A percentile compares a stretch with the other conserved stretches of the same genome.
Conservation (phyloP, 2,797 vertebrate genomes). For the Arctocebus calabarensis region DNA sequence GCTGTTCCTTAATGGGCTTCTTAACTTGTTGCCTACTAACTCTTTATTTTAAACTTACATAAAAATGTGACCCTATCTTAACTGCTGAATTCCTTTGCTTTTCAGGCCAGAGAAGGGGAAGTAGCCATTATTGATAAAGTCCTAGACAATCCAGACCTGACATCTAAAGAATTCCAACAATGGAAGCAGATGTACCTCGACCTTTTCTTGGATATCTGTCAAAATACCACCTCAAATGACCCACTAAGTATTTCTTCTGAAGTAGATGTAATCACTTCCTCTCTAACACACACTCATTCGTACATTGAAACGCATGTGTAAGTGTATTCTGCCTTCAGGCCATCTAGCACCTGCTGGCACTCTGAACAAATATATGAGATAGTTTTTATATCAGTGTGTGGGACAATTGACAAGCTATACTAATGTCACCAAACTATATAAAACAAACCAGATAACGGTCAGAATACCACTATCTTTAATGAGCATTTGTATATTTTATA, state of each 20-base stretch:
- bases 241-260: conserved; percentile 89
- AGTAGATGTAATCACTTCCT: conserved; percentile 91
- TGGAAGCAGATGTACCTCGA: conserved; percentile 98
- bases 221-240: conserved; percentile 87
- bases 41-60: conserved; percentile 52
- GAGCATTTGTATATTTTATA: conserved; percentile 90
- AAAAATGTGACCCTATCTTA: conserved; percentile 3
- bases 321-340: conserved; percentile 81
- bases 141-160: conserved; percentile 96
- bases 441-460: conserved; percentile 84
- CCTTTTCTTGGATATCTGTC: conserved; percentile 93
- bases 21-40: conserved; percentile 35
- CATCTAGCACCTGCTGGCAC: conserved; percentile 77
- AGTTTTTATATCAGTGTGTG: conserved; percentile 87
- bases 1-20: neutral
- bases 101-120: conserved; percentile 99
- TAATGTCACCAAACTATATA: conserved; percentile 87
- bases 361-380: conserved; percentile 84
- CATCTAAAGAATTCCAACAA: conserved; percentile 97
- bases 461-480: conserved; percentile 85
- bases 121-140: conserved; percentile 98
- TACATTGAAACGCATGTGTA: conserved; percentile 99
- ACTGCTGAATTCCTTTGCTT: conserved; percentile 86
- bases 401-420: conserved; percentile 87
- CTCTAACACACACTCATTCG: conserved; percentile 96